Evolutionary conservation across 2,113 vertebrate species (phyloP), one percentile per base, ranked within the genome.

Genomic region (Clarias macrocephalus): DNA sequence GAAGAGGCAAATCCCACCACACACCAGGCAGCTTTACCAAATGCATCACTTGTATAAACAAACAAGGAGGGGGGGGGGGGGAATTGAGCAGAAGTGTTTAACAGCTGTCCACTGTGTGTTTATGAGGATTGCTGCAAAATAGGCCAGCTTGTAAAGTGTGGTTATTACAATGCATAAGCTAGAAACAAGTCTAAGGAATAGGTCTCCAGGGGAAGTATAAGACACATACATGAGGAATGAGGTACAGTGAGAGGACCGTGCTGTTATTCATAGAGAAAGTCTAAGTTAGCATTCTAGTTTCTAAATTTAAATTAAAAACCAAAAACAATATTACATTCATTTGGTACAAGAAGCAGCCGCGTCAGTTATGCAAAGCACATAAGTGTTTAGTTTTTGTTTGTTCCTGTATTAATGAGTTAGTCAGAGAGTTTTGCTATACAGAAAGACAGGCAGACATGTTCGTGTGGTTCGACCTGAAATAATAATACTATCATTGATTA

Each of bases 21-120:
- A 81, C 81, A 85, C 59, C 68, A 82, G 23, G 59, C 28, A 16
- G 37, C 56, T 65, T 82, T 73, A 86, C 63, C 54, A n/a, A 82
- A 73, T 13, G 59, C n/a, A 16, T 30, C 37, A 59, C 66, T 80
- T 68, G 75, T 30, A 79, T 68, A 63, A 66, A 68, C 62, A 72
- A 37, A 87, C 66, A 62, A 37, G 79, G 18, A 62, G 57, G 57
- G 60, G 62, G 48, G 28, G 42, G 1, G 33, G 2, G 33, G n/a
- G n/a, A 37, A 68, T 37, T 52, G 76, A 80, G 76, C 76, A 80
- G 85, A 79, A 86, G 63, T n/a, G 16, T 80, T 63, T 66, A 86
- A 82, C 85, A 86, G 79, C 85, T 86, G 85, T 79, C 62, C 75
- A 86, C 63, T 80, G 85, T 59, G 76, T 59, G 79, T 86, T 68